Base-by-base conservation (phyloP, 2,888 invertebrate species). In the Trichopria drosophilae region DNA sequence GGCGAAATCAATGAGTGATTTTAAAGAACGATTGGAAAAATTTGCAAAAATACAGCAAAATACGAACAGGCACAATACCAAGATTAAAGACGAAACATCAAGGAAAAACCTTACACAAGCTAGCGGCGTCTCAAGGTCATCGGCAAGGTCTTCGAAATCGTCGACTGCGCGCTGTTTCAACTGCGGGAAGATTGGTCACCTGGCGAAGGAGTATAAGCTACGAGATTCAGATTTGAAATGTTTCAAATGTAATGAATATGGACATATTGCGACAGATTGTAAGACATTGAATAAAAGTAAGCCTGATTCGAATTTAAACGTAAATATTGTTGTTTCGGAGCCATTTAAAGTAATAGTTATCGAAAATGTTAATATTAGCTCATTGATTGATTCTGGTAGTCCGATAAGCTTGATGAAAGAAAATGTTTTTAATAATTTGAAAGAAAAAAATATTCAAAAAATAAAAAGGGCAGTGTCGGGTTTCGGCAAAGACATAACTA, bases 211-310 rank as follows among this genome's bases (percentile, higher is more conserved):
- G n/a, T 45, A 41, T n/a, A 18, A 31, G 3, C 39, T 23, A 19
- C 48, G 31, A 26, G 1, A 7, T 0, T 15, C 29, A n/a, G 67
- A 67, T 13, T 40, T 57, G 6, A 70, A 69, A 54, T 71, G 69
- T 45, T 68, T 68, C 32, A 55, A 36, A 39, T 67, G n/a, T n/a
- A n/a, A n/a, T n/a, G n/a, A n/a, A n/a, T n/a, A n/a, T n/a, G n/a
- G n/a, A n/a, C n/a, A n/a, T 44, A 50, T 63, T 9, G 50, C 59
- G 9, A 65, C 55, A 36, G 66, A 67, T 2, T 67, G 68, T 37
- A 63, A 58, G 22, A 44, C 44, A 2, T 13, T 32, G 7, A 50
- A 41, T n/a, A 24, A 5, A 18, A 16, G 6, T 6, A 6, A 12
- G 16, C 13, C 28, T 28, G 10, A 4, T 12, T 5, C 29, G n/a